phyloP scores from a whole-genome alignment of 2,888 invertebrate species.

The Apomyelois bistriatella region DNA sequence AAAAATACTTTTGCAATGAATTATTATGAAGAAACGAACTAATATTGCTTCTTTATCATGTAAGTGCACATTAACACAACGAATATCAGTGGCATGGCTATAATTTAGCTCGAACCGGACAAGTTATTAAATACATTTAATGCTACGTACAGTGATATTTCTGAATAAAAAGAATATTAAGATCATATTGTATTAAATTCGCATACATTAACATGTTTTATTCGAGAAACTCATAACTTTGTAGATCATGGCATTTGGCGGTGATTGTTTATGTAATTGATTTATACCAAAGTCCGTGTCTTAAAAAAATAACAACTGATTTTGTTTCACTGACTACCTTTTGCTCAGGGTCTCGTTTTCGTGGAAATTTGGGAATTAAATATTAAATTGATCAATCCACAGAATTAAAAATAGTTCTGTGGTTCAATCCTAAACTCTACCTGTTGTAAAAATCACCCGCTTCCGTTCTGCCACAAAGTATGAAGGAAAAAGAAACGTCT shows the following conservation, averaged over 20 bases:
- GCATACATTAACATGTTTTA: constrained; percentile 8
- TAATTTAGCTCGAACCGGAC: constrained; percentile 8
- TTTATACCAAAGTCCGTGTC: neutral
- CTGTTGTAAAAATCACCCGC: too few species aligned
- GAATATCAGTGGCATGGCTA: constrained; percentile 8
- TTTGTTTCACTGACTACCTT: too few species aligned
- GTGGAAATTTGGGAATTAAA: too few species aligned
- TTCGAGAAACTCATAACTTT: constrained; percentile 10
- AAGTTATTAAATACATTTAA: constrained; percentile 7
- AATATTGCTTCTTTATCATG: constrained; percentile 5
- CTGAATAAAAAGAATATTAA: constrained; percentile 10
- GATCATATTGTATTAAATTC: constrained; percentile 7
- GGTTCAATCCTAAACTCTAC: too few species aligned
- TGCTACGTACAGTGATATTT: constrained; percentile 3
- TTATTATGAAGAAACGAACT: constrained; percentile 1
- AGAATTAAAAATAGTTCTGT: too few species aligned
- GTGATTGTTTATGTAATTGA: neutral
- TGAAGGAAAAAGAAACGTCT: too few species aligned
- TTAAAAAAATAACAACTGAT: too few species aligned
- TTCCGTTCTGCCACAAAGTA: too few species aligned
- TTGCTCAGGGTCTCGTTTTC: too few species aligned
- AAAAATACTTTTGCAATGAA: neutral
- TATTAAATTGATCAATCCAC: too few species aligned
- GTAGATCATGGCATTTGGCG: neutral
- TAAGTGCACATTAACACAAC: constrained; percentile 7